A percentile compares a stretch with the other conserved stretches of the same genome.
phyloP scores from a whole-genome alignment of 2,797 vertebrate species.

The Acrossocheilus fasciatus region DNA sequence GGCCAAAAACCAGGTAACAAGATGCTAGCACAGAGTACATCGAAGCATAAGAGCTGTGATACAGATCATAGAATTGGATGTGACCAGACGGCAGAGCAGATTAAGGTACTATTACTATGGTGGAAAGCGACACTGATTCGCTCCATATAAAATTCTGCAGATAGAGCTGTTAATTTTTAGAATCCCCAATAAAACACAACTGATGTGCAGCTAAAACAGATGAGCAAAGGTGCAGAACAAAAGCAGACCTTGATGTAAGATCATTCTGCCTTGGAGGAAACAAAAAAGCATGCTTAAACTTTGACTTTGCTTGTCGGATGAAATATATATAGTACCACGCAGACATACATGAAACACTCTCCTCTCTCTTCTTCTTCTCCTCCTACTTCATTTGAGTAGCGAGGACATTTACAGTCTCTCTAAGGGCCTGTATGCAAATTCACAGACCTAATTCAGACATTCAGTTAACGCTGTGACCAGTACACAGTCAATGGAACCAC shows the following conservation, averaged over 20 bases:
- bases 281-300: not conserved
- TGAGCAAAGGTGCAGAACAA: constrained; percentile 1
- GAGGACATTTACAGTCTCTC: constrained; percentile 30
- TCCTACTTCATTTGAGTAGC: constrained; percentile 8
- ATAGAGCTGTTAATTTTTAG: constrained; percentile 3
- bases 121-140: not conserved
- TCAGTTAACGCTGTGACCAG: not conserved
- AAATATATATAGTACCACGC: not conserved
- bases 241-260: constrained; percentile 14
- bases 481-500: not conserved
- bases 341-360: not conserved
- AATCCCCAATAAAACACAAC: constrained; percentile 1
- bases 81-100: not conserved
- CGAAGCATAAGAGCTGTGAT: not conserved
- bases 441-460: not conserved
- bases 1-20: constrained; percentile 24
- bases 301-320: not conserved
- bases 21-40: constrained; percentile 29
- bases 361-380: not conserved
- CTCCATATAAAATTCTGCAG: constrained; percentile 13
- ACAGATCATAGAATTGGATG: constrained; percentile 20
- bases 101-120: not conserved
- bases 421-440: constrained; percentile 1
- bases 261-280: not conserved
- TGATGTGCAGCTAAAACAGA: not conserved